These are phyloP conservation scores for Ceratothoa steindachneri DNA, from an alignment of 2,888 invertebrate genomes.

Conservation along the genomic window DNA sequence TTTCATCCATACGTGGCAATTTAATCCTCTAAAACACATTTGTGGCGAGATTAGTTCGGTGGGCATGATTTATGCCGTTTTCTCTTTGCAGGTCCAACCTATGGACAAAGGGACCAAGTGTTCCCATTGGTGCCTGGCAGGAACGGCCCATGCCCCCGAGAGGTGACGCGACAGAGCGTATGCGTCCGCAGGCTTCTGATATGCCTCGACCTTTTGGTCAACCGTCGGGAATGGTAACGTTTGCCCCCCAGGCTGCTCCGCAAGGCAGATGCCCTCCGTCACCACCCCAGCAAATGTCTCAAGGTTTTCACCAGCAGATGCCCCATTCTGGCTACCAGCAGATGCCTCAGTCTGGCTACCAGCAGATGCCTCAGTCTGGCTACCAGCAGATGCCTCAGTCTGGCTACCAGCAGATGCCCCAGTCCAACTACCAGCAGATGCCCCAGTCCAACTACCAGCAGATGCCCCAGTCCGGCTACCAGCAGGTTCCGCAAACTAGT, in stretches of 20 bases:
- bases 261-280: neutral
- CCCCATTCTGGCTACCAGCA: neutral
- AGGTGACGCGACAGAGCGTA: neutral
- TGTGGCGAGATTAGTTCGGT: too few relatives aligned
- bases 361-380: constrained; percentile 3
- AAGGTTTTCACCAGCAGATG: neutral
- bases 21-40: too few relatives aligned
- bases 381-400: constrained; percentile 5
- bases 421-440: constrained; percentile 11
- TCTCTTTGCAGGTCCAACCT: neutral
- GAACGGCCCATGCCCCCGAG: constrained; percentile 19
- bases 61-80: too few relatives aligned
- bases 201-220: neutral
- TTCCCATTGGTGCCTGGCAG: constrained; percentile 24
- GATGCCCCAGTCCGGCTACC: neutral
- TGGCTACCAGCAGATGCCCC: constrained; percentile 16
- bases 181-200: neutral
- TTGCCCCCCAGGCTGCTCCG: neutral
- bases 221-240: neutral
- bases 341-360: constrained; percentile 10
- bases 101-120: constrained; percentile 16
- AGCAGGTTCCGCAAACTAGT: neutral
- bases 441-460: constrained; percentile 4
- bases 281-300: constrained; percentile 11
- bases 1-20: too few relatives aligned